These are phyloP conservation scores for Anabacerthia variegaticeps DNA, from an alignment of 2,797 vertebrate species.

Conservation along the genomic window DNA sequence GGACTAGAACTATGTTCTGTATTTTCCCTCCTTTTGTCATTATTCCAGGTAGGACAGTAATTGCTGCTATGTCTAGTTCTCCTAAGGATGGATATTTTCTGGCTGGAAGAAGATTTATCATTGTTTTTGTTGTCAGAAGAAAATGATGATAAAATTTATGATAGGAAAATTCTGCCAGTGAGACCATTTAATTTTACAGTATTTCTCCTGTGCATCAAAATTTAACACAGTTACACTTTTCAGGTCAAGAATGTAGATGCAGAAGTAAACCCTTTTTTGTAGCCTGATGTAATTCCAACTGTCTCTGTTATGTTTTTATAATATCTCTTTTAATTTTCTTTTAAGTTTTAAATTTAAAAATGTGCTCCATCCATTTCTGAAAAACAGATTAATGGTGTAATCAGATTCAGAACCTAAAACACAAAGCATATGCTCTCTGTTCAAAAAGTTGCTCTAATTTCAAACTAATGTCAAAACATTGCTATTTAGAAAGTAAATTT, in stretches of 20 bases:
- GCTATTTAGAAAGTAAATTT: conserved; percentile 39
- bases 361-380: not conserved
- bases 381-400: conserved; percentile 40
- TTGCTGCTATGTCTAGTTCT: not conserved
- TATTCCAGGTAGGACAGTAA: not conserved
- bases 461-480: conserved; percentile 36
- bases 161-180: not conserved
- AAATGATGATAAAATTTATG: not conserved
- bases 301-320: not conserved
- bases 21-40: not conserved
- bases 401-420: conserved; percentile 38
- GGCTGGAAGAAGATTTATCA: not conserved
- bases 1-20: not conserved
- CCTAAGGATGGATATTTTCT: not conserved
- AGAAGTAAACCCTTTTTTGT: not conserved
- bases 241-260: not conserved
- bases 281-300: conserved; percentile 7
- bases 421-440: conserved; percentile 28
- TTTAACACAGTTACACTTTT: not conserved
- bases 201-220: not conserved
- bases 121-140: not conserved
- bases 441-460: conserved; percentile 38
- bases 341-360: conserved; percentile 53
- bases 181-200: not conserved
- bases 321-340: conserved; percentile 34